Percentiles rank a stretch among this genome's conserved stretches.
These are phyloP conservation scores for Sebastes minor DNA, from an alignment of 2,797 vertebrate species.

Conservation along the genomic window DNA sequence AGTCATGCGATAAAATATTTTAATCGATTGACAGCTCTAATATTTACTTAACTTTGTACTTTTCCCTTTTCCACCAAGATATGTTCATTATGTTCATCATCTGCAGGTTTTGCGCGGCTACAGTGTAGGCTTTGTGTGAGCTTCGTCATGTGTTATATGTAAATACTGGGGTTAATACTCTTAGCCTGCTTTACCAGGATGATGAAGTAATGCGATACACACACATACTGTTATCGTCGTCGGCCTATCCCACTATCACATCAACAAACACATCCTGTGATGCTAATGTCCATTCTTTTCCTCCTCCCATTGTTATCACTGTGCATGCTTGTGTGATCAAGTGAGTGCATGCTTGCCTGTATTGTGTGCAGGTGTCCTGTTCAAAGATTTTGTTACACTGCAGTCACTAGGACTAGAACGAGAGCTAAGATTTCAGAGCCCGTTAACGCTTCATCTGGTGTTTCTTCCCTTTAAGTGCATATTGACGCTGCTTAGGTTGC, in stretches of 20 bases:
- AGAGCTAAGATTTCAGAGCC: conserved; percentile 41
- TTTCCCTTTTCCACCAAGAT: neutral
- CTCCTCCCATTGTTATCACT: conserved; percentile 17
- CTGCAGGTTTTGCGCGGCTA: neutral
- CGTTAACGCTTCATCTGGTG: conserved; percentile 19
- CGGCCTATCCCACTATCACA: conserved; percentile 12
- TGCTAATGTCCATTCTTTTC: conserved; percentile 11
- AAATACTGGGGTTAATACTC: neutral
- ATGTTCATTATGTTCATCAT: neutral
- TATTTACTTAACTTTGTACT: neutral
- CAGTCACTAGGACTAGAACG: neutral
- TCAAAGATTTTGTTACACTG: conserved; percentile 30
- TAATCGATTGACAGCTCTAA: neutral
- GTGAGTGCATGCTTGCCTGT: neutral
- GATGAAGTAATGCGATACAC: conserved; percentile 13
- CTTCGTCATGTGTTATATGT: neutral
- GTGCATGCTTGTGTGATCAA: neutral
- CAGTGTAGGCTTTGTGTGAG: neutral
- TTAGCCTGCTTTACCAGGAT: neutral
- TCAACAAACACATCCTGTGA: conserved; percentile 47
- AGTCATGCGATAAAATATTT: too few relatives aligned
- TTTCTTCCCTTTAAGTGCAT: conserved; percentile 19
- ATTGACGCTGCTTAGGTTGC: neutral
- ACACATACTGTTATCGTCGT: neutral
- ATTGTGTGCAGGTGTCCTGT: conserved; percentile 36